Conservation (phyloP, 2,888 invertebrate genomes). For the Drosophila hamatofila region DNA sequence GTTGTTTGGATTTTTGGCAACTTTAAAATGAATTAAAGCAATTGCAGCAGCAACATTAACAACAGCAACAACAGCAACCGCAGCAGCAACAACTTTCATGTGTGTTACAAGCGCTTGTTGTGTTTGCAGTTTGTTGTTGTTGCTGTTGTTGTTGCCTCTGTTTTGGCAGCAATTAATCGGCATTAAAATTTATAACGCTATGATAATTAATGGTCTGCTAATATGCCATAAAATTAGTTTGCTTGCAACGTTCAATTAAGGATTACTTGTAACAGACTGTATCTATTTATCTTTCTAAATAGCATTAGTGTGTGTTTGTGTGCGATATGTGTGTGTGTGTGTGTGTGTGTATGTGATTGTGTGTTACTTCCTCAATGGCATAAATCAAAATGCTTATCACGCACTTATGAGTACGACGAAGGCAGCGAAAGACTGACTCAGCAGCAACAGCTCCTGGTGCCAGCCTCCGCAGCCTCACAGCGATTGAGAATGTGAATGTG, state of each 20-base stretch:
- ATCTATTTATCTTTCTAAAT: slow-evolving; percentile 42
- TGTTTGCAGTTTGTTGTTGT: slow-evolving; percentile 53
- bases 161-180: slow-evolving; percentile 81
- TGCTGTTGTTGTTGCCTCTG: slow-evolving; percentile 50
- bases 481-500: slow-evolving; percentile 61
- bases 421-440: slow-evolving; percentile 46
- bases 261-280: slow-evolving; percentile 62
- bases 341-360: slow-evolving; percentile 21
- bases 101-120: slow-evolving; percentile 53
- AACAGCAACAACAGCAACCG: slow-evolving; percentile 9
- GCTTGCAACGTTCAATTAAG: slow-evolving; percentile 78
- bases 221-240: slow-evolving; percentile 79
- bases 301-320: background rate
- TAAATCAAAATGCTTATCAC: slow-evolving; percentile 81
- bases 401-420: slow-evolving; percentile 62
- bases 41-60: slow-evolving; percentile 23
- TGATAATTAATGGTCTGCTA: slow-evolving; percentile 77
- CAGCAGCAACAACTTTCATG: slow-evolving; percentile 49
- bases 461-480: slow-evolving; percentile 22
- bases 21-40: slow-evolving; percentile 29
- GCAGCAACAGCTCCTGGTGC: slow-evolving; percentile 41
- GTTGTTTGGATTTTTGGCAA: slow-evolving; percentile 25
- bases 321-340: slow-evolving; percentile 3
- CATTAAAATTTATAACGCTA: slow-evolving; percentile 77
- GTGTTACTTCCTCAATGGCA: slow-evolving; percentile 64